Percentiles rank a stretch among this genome's conserved stretches.
Conservation (phyloP, 2,113 vertebrate species). For the Vulpes ferrilata region DNA sequence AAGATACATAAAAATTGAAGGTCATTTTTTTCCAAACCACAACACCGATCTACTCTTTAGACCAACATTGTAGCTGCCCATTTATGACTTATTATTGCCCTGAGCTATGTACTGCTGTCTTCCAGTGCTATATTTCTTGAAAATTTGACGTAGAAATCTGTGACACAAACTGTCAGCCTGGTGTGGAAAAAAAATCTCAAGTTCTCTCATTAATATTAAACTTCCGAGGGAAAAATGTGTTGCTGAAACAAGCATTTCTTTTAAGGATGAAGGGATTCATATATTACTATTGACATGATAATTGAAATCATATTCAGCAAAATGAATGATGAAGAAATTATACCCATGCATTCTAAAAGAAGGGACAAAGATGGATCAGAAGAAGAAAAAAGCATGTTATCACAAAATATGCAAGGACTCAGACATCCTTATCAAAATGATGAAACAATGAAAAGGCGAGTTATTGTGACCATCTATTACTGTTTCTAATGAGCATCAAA, state of each 20-base stretch:
- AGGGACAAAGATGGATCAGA: slow-evolving; percentile 28
- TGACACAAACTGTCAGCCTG: slow-evolving; percentile 72
- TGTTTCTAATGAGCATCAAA: slow-evolving; percentile 69
- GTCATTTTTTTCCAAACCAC: slow-evolving; percentile 54
- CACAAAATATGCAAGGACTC: slow-evolving; percentile 56
- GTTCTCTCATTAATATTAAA: slow-evolving; percentile 82
- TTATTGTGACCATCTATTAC: slow-evolving; percentile 63
- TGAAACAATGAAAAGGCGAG: slow-evolving; percentile 60
- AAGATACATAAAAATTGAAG: slow-evolving; percentile 31
- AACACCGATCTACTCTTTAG: slow-evolving; percentile 9
- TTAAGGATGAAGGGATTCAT: slow-evolving; percentile 64
- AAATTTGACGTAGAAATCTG: slow-evolving; percentile 66
- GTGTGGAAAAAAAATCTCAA: slow-evolving; percentile 56
- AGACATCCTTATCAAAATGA: slow-evolving; percentile 35
- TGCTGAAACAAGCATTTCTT: slow-evolving; percentile 73
- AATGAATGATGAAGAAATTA: slow-evolving; percentile 70
- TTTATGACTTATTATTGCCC: slow-evolving; percentile 52
- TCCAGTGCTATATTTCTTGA: slow-evolving; percentile 43
- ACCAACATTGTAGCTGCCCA: not conserved
- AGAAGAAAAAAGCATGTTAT: not conserved
- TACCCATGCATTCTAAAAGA: slow-evolving; percentile 42
- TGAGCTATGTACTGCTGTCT: slow-evolving; percentile 52
- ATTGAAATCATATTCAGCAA: slow-evolving; percentile 76
- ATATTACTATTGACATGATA: slow-evolving; percentile 71
- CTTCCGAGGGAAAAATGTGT: slow-evolving; percentile 15